Conservation (phyloP, 2,113 vertebrate species). For the Leucoraja erinaceus region DNA sequence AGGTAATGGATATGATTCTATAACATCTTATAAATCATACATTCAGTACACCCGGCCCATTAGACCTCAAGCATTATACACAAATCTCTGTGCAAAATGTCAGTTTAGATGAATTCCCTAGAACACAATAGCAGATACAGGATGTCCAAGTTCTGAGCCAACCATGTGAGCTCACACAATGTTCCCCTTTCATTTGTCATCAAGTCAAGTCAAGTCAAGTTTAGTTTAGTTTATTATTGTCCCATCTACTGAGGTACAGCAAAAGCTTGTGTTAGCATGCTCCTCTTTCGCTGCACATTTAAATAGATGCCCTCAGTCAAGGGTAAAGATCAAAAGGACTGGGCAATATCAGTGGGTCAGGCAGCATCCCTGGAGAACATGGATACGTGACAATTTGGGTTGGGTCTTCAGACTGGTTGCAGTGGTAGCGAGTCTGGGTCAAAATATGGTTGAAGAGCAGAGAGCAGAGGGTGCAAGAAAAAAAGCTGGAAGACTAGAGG, state of each 20-base stretch:
- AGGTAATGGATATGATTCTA: background rate
- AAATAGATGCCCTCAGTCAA: background rate
- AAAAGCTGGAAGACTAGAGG: no score
- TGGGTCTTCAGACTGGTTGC: no score
- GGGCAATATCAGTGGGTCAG: background rate
- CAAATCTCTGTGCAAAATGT: background rate
- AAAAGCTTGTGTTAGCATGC: no score
- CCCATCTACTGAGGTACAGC: no score
- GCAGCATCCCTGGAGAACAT: no score
- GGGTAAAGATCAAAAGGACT: background rate
- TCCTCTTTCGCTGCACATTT: background rate
- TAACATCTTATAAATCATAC: background rate
- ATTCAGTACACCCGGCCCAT: background rate
- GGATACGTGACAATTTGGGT: no score
- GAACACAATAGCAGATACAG: background rate
- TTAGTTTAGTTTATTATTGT: no score
- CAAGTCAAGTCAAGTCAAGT: no score
- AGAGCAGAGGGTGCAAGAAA: no score
- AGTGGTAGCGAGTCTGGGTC: no score
- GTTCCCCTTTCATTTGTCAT: background rate
- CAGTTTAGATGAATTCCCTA: background rate
- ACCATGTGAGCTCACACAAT: background rate
- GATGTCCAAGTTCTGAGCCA: background rate
- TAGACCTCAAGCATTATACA: background rate
- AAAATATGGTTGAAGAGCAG: no score